Base-by-base conservation (phyloP, 1,140 invertebrate genomes). In the Ooceraea biroi region DNA sequence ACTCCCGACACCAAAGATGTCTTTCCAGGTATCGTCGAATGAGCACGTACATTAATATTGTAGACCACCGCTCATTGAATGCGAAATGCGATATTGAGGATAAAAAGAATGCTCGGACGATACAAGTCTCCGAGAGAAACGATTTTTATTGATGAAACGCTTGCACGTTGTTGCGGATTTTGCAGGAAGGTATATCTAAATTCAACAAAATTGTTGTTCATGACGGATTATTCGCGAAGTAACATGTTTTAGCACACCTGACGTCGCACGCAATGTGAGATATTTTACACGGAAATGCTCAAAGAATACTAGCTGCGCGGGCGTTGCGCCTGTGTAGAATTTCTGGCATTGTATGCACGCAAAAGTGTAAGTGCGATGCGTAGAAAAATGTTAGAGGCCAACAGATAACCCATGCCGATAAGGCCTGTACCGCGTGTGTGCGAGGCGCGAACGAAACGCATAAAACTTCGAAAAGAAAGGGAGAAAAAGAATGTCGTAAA, bases 1-100 rank as follows among this genome's bases (percentile, higher is more conserved):
- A 96, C 95, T 91, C 95, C 96, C 57, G 97, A 97, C 90, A 95
- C 96, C 91, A 96, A 96, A 94, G 96, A 97, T 93, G 96, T 97
- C 27, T 97, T 97, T 94, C 96, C 97, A 96, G 97, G 97, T 97
- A 96, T 3, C n/a, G 14, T 27, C 1, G 25, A 41, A 68, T 1
- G 30, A 55, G 25, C 22, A 55, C 61, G 2, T 44, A 55, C n/a
- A 74, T 22, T 25, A 76, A 7, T 52, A 7, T 19, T 3, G 58
- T 44, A 58, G 0, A 25, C n/a, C 5, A n/a, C 41, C 25, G 52
- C 17, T 19, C 17, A 55, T 44, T 68, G 11, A n/a, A 19, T 2
- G 25, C 11, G 12, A 25, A 12, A 27, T 12, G 19, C 12, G n/a
- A 17, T 11, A 17, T 11, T 8, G 60, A n/a, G 44, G n/a, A 74